Percentiles rank a stretch among this genome's conserved stretches.
These are phyloP conservation scores for Mungos mungo DNA, from an alignment of 2,113 vertebrate species.

Conservation along the genomic window DNA sequence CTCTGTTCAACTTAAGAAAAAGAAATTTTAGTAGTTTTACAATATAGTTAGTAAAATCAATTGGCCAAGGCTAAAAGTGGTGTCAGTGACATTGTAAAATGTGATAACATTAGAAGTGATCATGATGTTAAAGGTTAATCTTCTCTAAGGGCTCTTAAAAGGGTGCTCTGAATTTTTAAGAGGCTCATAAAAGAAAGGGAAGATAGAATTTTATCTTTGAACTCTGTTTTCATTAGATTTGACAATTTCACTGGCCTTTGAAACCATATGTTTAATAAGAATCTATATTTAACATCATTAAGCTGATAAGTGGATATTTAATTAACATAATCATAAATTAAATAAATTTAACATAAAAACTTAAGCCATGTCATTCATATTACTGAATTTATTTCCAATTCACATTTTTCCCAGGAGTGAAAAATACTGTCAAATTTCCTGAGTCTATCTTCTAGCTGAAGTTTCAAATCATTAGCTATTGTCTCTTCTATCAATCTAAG, in stretches of 20 bases:
- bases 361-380: slow-evolving; percentile 10
- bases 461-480: not conserved
- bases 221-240: slow-evolving; percentile 64
- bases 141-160: slow-evolving; percentile 58
- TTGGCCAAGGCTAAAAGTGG: slow-evolving; percentile 24
- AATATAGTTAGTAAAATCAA: slow-evolving; percentile 40
- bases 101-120: slow-evolving; percentile 21
- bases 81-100: slow-evolving; percentile 45
- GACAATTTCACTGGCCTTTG: slow-evolving; percentile 57
- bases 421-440: not conserved
- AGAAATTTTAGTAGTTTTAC: slow-evolving; percentile 21
- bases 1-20: not conserved
- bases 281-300: slow-evolving; percentile 60
- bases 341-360: slow-evolving; percentile 50
- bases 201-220: slow-evolving; percentile 68
- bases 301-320: slow-evolving; percentile 55
- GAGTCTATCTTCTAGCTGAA: not conserved
- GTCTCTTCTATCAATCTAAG: not conserved
- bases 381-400: slow-evolving; percentile 27
- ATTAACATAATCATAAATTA: slow-evolving; percentile 59
- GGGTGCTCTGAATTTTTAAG: slow-evolving; percentile 54
- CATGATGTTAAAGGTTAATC: slow-evolving; percentile 51
- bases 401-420: not conserved
- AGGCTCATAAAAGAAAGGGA: slow-evolving; percentile 59
- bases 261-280: slow-evolving; percentile 57